These are phyloP conservation scores for Chaetodon auriga DNA, from an alignment of 2,113 vertebrate species.

Conservation along the genomic window DNA sequence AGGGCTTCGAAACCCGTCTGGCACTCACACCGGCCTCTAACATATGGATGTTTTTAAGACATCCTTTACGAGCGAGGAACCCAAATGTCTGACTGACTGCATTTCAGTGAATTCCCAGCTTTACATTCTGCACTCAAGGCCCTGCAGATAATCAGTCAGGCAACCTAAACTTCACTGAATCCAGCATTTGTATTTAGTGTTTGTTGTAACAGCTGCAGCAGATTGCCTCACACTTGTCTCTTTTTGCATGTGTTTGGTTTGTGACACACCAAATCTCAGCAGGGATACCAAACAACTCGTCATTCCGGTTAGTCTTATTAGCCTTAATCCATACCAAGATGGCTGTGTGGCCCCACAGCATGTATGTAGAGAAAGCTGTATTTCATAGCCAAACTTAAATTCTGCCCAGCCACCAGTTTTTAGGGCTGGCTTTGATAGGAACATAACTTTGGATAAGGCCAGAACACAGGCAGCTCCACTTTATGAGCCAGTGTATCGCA, in stretches of 20 bases:
- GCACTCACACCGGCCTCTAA: neutral
- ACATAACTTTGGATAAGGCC: constrained; percentile 3
- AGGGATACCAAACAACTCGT: constrained; percentile 31
- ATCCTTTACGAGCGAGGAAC: neutral
- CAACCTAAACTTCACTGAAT: constrained; percentile 19
- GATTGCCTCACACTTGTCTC: constrained; percentile 33
- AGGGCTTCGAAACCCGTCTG: constrained; percentile 5
- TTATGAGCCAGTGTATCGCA: neutral
- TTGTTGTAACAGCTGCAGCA: constrained; percentile 72
- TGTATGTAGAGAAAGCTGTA: constrained; percentile 7
- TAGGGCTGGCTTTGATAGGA: neutral
- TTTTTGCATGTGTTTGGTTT: constrained; percentile 62
- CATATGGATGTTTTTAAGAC: constrained; percentile 27
- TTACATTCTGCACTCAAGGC: neutral
- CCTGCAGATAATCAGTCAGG: constrained; percentile 8
- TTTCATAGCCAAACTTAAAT: constrained; percentile 27
- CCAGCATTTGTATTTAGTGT: constrained; percentile 50
- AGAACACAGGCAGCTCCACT: neutral
- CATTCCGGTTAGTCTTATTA: constrained; percentile 39
- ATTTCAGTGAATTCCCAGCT: neutral
- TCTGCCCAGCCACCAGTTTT: constrained; percentile 10
- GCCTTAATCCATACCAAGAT: constrained; percentile 25
- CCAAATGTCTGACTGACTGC: neutral
- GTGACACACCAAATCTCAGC: constrained; percentile 59
- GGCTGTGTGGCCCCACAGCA: neutral